phyloP scores from a whole-genome alignment of 2,797 vertebrate genomes.

The Gadopsis marmoratus region DNA sequence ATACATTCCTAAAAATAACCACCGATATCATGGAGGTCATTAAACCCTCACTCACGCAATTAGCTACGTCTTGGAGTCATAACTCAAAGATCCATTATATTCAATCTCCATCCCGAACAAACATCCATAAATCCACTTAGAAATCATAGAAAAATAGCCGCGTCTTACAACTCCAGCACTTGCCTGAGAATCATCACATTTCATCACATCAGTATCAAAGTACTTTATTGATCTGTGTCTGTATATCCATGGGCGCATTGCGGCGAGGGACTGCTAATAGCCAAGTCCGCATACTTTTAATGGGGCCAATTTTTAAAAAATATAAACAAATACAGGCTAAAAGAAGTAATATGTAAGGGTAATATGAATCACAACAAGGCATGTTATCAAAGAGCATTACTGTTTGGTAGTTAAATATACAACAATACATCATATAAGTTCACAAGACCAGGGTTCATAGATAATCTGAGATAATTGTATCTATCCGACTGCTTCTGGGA shows the following conservation, averaged over 20 bases:
- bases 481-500: constrained; percentile 30
- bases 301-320: background rate
- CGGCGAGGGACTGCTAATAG: fast-evolving
- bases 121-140: background rate
- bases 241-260: no score
- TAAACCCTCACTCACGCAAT: no score
- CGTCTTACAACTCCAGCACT: background rate
- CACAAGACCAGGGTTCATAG: background rate
- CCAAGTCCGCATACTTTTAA: background rate
- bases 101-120: background rate
- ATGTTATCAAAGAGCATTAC: background rate
- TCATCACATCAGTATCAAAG: background rate
- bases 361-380: background rate
- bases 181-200: background rate
- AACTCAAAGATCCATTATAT: background rate
- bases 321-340: background rate
- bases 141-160: background rate
- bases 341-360: no score
- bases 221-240: background rate
- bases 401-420: background rate
- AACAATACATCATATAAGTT: background rate
- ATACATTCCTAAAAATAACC: no score
- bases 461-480: constrained; percentile 46
- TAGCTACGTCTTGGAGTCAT: background rate
- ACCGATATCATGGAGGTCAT: no score